A percentile compares a stretch with the other conserved stretches of the same genome.
These are phyloP conservation scores for Lepidocyrtoides sp. DNA, from an alignment of 2,888 invertebrate genomes.

Conservation along the genomic window DNA sequence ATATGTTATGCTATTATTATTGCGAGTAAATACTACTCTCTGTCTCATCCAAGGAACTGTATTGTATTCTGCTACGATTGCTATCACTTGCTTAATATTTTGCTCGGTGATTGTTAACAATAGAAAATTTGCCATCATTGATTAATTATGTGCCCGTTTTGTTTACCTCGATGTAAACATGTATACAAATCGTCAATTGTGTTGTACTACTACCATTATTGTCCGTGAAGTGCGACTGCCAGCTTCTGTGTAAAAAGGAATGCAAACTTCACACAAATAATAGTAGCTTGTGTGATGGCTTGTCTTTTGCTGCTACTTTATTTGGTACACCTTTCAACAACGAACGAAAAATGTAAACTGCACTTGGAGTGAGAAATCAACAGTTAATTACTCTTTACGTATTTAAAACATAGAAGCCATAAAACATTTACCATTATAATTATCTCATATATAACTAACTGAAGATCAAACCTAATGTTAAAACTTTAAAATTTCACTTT, in stretches of 20 bases:
- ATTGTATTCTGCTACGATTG: neutral
- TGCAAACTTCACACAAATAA: neutral
- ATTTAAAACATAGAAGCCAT: too few species aligned
- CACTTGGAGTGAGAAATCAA: too few species aligned
- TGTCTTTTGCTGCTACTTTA: neutral
- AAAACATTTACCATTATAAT: too few species aligned
- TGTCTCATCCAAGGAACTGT: neutral
- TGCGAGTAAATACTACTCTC: neutral
- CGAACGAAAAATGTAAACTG: too few species aligned
- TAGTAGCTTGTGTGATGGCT: too few species aligned
- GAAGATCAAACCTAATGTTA: too few species aligned
- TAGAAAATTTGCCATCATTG: constrained; percentile 30
- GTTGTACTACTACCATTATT: constrained; percentile 17
- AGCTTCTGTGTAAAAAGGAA: constrained; percentile 8
- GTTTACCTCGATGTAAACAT: constrained; percentile 45
- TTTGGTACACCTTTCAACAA: too few species aligned
- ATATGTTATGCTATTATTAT: neutral
- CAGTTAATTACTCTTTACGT: too few species aligned
- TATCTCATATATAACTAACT: too few species aligned
- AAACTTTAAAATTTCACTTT: too few species aligned
- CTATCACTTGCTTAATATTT: constrained; percentile 53
- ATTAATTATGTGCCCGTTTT: constrained; percentile 35
- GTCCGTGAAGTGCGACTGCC: constrained; percentile 36
- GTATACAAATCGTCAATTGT: constrained; percentile 44
- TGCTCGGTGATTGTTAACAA: constrained; percentile 46